Evolutionary conservation across 1,140 invertebrate genomes (phyloP), one percentile per base, ranked within the genome.

Genomic region (Trichoplusia ni): DNA sequence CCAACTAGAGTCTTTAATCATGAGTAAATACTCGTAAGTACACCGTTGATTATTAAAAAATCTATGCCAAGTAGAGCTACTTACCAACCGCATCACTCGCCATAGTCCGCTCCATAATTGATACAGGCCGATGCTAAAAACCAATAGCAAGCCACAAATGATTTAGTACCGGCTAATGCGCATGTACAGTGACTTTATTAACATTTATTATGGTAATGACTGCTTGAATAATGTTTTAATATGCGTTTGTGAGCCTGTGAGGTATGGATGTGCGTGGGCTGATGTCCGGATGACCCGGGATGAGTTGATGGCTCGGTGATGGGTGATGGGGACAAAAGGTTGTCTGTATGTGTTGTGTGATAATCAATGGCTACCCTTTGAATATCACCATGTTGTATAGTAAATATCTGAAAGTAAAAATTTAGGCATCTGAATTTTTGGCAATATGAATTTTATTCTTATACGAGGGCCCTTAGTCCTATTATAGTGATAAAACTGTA

Each of bases 141-240:
- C 82, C 81, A 82, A 84, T 84, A 81, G 73, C 74, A 46, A 70
- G 62, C 64, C 63, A 54, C 47, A 47, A 68, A 67, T 75, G 77
- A 82, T 84, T 84, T 83, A 86, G 67, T 61, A 54, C 60, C 64
- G 73, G 63, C 75, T 82, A 83, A 82, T 83, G 79, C 64, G 73
- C 76, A 79, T 81, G 79, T 79, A 67, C 74, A 62, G 56, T 54
- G 84, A 81, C 73, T 82, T 79, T 80, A 82, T 80, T 82, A 86
- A 77, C 82, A 86, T 86, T 82, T 84, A 86, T 86, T 84, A 86
- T 83, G 79, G 37, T 82, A 86, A 86, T 84, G 71, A 71, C 54
- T 70, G 51, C 23, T 59, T 76, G 77, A 81, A 81, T 81, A 79
- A 81, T 81, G 81, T 83, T 83, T 82, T 73, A 81, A 83, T 82